Base-by-base conservation (phyloP, 2,888 invertebrate genomes). In the Heliconius erato region DNA sequence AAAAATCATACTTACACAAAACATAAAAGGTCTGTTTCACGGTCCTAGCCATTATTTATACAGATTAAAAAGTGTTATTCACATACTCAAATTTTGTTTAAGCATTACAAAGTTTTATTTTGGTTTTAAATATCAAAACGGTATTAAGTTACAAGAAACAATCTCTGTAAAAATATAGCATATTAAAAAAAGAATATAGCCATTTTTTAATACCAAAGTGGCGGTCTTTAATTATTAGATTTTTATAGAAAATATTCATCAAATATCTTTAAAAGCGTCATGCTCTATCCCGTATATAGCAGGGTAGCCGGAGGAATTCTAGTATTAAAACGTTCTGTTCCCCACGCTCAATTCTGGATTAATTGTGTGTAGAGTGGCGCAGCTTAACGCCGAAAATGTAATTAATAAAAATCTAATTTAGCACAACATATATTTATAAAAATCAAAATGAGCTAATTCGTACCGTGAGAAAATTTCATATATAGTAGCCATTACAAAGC, bases 1-100 rank as follows among this genome's bases (percentile, higher is more conserved):
- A 81, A 80, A 80, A 83, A 80, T 63, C 69, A 82, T 85, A 85
- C 85, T 85, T 85, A 85, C 85, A 81, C 81, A 74, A 83, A 83
- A 85, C 68, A 81, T 49, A 78, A 79, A 79, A 79, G 79, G 26
- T 26, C 26, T 44, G 40, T 40, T 7, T 72, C 72, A 49, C 49
- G 49, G 16, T 19, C 44, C 26, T 72, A 71, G 44, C 44, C 14
- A 7, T 26, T 26, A 28, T 28, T 28, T 67, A 26, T 67, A 67
- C 65, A 67, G 0, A 67, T 67, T 12, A 65, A 65, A 12, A 65
- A 23, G 11, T n/a, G 65, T 59, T 63, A 63, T 63, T n/a, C 23
- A 63, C 63, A 63, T 54, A 54, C 54, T 54, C 19, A 6, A 54
- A 54, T 19, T 54, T 14, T 54, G 54, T 63, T 63, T 63, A n/a